Evolutionary conservation across 1,140 invertebrate species (phyloP).

Genomic region (Sycophila sp.): DNA sequence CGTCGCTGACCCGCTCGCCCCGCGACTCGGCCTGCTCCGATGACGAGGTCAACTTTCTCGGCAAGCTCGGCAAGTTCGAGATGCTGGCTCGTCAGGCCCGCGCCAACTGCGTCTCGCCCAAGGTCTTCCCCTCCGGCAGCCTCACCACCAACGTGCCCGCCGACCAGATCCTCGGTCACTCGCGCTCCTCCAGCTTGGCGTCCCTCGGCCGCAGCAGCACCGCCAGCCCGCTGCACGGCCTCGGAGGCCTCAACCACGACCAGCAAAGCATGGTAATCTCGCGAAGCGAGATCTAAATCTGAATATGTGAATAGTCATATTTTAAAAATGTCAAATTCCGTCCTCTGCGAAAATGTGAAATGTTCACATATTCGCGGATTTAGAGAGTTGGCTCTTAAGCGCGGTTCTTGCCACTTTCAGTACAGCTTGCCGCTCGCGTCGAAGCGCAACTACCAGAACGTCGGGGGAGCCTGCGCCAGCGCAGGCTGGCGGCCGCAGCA

Average conservation of each 20-base stretch:
- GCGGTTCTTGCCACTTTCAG: neutral
- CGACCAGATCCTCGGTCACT: constrained; percentile 73
- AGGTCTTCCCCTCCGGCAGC: constrained; percentile 81
- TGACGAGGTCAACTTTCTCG: constrained; percentile 64
- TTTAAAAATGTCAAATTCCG: no score
- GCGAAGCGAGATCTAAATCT: no score
- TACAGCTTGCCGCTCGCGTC: constrained; percentile 4
- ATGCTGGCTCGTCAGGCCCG: constrained; percentile 57
- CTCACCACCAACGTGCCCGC: constrained; percentile 82
- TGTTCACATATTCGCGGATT: no score
- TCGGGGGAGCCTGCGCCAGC: neutral
- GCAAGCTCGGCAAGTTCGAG: constrained; percentile 63
- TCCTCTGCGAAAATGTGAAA: no score
- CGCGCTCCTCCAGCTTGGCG: constrained; percentile 57
- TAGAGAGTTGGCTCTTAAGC: no score
- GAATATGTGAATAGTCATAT: no score
- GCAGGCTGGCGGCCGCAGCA: constrained; percentile 1
- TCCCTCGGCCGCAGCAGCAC: constrained; percentile 51
- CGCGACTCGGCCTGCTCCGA: constrained; percentile 65
- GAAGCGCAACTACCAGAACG: constrained; percentile 16
- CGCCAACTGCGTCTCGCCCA: constrained; percentile 72
- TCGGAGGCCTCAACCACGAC: constrained; percentile 47
- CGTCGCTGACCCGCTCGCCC: constrained; percentile 65
- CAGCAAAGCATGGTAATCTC: no score
- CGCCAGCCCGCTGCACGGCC: constrained; percentile 52